phyloP scores from a whole-genome alignment of 2,888 invertebrate genomes.

The Xanthia icteritia region DNA sequence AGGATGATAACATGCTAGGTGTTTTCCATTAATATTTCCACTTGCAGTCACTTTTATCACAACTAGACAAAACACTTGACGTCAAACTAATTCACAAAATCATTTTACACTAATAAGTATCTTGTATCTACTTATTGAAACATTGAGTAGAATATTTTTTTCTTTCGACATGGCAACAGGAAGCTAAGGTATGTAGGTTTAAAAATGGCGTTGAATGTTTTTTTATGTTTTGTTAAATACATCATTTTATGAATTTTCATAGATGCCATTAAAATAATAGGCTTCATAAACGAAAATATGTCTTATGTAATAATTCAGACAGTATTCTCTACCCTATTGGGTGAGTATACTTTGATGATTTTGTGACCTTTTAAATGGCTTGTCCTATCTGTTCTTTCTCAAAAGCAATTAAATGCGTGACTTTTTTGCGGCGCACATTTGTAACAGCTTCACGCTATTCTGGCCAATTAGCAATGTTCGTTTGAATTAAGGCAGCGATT shows the following conservation, averaged over 20 bases:
- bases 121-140: conserved; percentile 40
- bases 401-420: conserved; percentile 23
- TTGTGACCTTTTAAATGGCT: conserved; percentile 14
- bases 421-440: conserved; percentile 31
- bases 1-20: conserved; percentile 3
- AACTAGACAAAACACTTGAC: conserved; percentile 15
- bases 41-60: conserved; percentile 32
- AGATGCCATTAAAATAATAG: conserved; percentile 24
- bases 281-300: conserved; percentile 23
- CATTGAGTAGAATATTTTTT: conserved; percentile 74
- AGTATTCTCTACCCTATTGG: conserved; percentile 6
- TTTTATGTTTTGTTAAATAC: conserved; percentile 34
- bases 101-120: conserved; percentile 34
- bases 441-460: conserved; percentile 46
- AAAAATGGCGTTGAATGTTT: conserved; percentile 53
- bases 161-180: conserved; percentile 83
- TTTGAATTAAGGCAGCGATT: conserved; percentile 24
- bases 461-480: conserved; percentile 26
- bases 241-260: conserved; percentile 33
- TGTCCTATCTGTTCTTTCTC: conserved; percentile 20
- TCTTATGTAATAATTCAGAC: conserved; percentile 16
- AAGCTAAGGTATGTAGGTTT: conserved; percentile 86
- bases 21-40: conserved; percentile 18
- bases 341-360: conserved; percentile 11
- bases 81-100: conserved; percentile 21